Conservation (phyloP, 2,113 vertebrate species). For the Odontesthes bonariensis region DNA sequence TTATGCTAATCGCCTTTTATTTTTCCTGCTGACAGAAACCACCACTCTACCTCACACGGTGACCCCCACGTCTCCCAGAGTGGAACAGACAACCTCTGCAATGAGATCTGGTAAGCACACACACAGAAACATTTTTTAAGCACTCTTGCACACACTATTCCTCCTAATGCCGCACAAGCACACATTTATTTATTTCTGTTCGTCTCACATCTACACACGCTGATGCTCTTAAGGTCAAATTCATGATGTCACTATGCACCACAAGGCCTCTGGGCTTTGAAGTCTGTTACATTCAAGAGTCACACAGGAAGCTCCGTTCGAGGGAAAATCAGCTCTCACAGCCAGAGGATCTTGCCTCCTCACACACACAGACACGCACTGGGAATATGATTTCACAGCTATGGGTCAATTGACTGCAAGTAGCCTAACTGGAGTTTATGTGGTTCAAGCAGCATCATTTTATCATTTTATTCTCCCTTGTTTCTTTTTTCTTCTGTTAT, state of each 20-base stretch:
- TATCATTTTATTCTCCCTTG: background rate
- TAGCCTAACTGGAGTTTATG: conserved; percentile 12
- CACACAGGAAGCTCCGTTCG: conserved; percentile 67
- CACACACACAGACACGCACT: conserved; percentile 27
- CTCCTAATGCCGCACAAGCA: conserved; percentile 7
- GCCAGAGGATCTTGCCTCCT: conserved; percentile 41
- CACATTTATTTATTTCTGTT: conserved; percentile 7
- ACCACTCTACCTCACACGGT: conserved; percentile 88
- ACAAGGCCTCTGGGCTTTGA: conserved; percentile 62
- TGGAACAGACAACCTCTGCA: conserved; percentile 88
- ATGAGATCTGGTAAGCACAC: conserved; percentile 72
- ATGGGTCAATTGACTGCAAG: conserved; percentile 28
- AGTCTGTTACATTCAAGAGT: conserved; percentile 58
- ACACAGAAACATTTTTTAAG: conserved; percentile 5
- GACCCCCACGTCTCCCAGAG: conserved; percentile 87
- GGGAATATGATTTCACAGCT: conserved; percentile 49
- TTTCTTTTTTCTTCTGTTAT: background rate
- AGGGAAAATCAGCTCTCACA: conserved; percentile 65
- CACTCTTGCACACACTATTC: background rate
- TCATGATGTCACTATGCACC: conserved; percentile 71
- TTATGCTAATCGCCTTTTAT: background rate
- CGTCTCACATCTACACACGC: conserved; percentile 27
- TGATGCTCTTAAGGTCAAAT: conserved; percentile 64
- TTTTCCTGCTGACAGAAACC: conserved; percentile 80
- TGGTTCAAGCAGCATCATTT: background rate